phyloP scores from a whole-genome alignment of 2,888 invertebrate genomes.

The Folsomia candida region DNA sequence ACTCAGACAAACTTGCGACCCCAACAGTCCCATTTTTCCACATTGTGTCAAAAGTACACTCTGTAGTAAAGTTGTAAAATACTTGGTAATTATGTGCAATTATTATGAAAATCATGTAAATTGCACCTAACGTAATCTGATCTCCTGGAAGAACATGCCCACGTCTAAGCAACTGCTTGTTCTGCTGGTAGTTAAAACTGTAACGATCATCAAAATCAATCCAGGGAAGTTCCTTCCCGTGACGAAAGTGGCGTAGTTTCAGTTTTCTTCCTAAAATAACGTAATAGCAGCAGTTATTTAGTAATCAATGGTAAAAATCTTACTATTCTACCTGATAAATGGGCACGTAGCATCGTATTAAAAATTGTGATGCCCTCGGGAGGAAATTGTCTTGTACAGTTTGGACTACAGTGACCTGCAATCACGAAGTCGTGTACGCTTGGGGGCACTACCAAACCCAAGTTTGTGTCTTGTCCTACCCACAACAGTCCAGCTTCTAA shows the following conservation, averaged over 20 bases:
- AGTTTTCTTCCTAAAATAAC: constrained; percentile 20
- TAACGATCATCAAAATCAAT: constrained; percentile 27
- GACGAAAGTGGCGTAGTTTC: constrained; percentile 32
- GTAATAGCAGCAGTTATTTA: too few species aligned
- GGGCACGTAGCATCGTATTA: constrained; percentile 78
- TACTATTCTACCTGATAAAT: constrained; percentile 57
- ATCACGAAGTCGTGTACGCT: constrained; percentile 72
- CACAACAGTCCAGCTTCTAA: constrained; percentile 79
- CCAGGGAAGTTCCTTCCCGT: constrained; percentile 32
- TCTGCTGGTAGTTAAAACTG: constrained; percentile 36
- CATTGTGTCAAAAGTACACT: background rate
- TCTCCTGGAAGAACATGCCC: constrained; percentile 31
- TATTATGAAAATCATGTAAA: too few species aligned
- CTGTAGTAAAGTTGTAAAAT: background rate
- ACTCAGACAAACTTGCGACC: background rate
- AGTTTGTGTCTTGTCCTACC: constrained; percentile 74
- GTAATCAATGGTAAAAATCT: background rate
- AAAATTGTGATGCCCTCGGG: constrained; percentile 73
- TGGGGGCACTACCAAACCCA: constrained; percentile 79
- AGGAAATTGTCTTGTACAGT: constrained; percentile 64
- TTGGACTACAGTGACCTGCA: constrained; percentile 71
- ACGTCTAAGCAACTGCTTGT: constrained; percentile 14
- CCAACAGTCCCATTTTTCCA: background rate
- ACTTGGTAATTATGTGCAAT: background rate
- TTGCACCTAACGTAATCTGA: constrained; percentile 37